Conservation (phyloP, 2,888 invertebrate species). For the Halictus quadricinctus region DNA sequence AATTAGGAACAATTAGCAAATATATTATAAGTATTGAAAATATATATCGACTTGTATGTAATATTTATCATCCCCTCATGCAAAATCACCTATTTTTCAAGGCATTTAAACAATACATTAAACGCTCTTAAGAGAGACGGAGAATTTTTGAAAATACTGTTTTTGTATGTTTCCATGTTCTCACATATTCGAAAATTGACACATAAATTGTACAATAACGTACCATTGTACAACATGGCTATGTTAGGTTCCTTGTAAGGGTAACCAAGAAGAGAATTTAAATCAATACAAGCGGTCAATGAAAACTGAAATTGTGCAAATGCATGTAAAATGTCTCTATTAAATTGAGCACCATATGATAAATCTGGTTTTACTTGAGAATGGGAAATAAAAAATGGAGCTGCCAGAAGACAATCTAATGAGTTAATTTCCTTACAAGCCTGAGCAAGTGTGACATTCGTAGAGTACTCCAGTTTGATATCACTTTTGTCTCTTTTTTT, state of each 20-base stretch:
- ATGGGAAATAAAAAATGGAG: constrained; percentile 84
- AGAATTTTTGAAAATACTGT: constrained; percentile 73
- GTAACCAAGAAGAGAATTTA: constrained; percentile 86
- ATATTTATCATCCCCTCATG: no score
- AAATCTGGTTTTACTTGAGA: constrained; percentile 80
- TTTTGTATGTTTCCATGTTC: constrained; percentile 84
- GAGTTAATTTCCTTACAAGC: constrained; percentile 84
- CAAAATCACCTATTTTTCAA: not conserved
- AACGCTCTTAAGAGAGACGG: constrained; percentile 77
- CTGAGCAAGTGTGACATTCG: constrained; percentile 78
- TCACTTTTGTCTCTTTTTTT: not conserved
- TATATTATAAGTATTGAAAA: no score
- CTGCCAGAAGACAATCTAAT: constrained; percentile 85
- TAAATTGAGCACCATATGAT: constrained; percentile 80
- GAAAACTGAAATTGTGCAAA: constrained; percentile 88
- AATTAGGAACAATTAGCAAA: no score
- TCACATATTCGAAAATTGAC: constrained; percentile 85
- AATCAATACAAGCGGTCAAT: constrained; percentile 84
- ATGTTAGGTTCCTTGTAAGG: constrained; percentile 85
- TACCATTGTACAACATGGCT: constrained; percentile 88
- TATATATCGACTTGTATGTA: no score
- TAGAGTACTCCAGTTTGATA: constrained; percentile 16
- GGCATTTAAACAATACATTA: constrained; percentile 22
- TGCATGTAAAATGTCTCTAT: constrained; percentile 84
- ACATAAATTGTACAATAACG: constrained; percentile 89